Evolutionary conservation across 2,113 vertebrate genomes (phyloP).

Genomic region (Tinamus guttatus): DNA sequence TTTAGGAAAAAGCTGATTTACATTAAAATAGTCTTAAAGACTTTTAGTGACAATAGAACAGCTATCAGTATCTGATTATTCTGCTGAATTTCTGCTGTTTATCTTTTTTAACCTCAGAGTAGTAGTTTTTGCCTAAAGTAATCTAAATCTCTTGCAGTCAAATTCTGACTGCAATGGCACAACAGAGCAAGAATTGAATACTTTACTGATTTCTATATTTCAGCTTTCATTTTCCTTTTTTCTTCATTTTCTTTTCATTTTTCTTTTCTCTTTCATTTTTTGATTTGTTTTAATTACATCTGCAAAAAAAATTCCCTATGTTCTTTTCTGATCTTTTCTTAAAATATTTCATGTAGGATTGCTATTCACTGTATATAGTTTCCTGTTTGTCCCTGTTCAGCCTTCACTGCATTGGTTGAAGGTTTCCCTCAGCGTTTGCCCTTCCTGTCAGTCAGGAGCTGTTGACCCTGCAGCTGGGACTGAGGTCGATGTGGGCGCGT

Average conservation of each 20-base stretch:
- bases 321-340: neutral
- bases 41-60: neutral
- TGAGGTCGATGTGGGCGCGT: too few species aligned
- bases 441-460: neutral
- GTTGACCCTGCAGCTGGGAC: neutral
- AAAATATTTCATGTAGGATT: neutral
- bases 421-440: neutral
- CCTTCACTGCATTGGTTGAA: neutral
- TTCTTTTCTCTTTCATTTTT: neutral
- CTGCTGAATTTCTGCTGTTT: neutral
- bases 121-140: neutral
- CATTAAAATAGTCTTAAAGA: neutral
- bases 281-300: neutral
- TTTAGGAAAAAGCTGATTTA: conserved; percentile 5
- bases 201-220: neutral
- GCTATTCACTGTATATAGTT: neutral
- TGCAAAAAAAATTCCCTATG: accelerated
- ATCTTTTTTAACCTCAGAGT: neutral
- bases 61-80: neutral
- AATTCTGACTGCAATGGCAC: neutral
- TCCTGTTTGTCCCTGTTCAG: neutral
- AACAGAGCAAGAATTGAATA: neutral
- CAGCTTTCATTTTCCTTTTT: neutral
- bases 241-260: neutral
- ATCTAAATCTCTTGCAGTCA: neutral